A percentile compares a stretch with the other conserved stretches of the same genome.
These are phyloP conservation scores for Linepithema humile DNA, from an alignment of 1,140 invertebrate genomes.

Conservation along the genomic window DNA sequence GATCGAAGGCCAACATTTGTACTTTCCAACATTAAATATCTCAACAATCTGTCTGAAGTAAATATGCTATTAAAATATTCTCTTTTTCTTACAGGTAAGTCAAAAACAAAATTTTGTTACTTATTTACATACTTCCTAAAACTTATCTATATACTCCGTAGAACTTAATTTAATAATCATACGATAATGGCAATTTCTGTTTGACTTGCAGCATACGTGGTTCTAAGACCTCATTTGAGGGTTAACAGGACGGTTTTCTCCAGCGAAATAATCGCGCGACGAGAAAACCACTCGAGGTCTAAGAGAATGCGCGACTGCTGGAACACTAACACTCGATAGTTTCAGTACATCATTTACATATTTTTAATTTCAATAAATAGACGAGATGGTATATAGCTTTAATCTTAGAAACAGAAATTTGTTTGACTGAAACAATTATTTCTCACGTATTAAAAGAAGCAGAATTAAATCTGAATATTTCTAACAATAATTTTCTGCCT, in stretches of 20 bases:
- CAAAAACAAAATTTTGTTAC: conserved; percentile 6
- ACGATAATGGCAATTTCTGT: neutral
- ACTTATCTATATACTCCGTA: conserved; percentile 4
- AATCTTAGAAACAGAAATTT: too few species aligned
- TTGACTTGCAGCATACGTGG: neutral
- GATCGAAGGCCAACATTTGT: conserved; percentile 3
- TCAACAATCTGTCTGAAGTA: neutral
- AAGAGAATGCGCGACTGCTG: conserved; percentile 1
- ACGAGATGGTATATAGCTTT: too few species aligned
- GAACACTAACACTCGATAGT: conserved; percentile 37
- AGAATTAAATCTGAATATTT: too few species aligned
- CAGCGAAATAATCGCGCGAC: neutral
- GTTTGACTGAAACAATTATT: too few species aligned
- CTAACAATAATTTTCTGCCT: too few species aligned
- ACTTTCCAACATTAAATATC: neutral
- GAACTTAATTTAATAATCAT: neutral
- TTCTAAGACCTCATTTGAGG: neutral
- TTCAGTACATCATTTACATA: neutral
- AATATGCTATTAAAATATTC: neutral
- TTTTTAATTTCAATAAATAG: neutral
- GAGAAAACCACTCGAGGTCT: neutral
- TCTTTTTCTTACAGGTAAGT: neutral
- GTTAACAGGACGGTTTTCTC: neutral
- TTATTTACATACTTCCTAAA: too few species aligned
- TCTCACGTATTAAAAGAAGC: too few species aligned